Percentiles rank a stretch among this genome's conserved stretches.
phyloP scores from a whole-genome alignment of 2,797 vertebrate species.

The Chrosomus eos region DNA sequence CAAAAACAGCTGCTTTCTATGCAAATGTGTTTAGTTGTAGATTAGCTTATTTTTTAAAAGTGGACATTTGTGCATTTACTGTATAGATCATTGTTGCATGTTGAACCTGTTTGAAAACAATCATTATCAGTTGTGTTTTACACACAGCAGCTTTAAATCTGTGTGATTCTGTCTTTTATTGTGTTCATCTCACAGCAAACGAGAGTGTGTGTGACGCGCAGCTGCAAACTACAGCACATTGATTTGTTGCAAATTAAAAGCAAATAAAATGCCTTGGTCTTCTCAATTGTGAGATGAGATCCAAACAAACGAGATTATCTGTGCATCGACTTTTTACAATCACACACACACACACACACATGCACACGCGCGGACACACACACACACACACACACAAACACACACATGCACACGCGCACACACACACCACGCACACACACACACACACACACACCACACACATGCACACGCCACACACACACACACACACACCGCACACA shows the following conservation, averaged over 20 bases:
- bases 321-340: not conserved
- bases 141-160: not conserved
- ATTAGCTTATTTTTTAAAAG: not conserved
- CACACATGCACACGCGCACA: not conserved
- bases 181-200: not conserved
- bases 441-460: too few relatives aligned
- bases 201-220: not conserved
- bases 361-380: not conserved
- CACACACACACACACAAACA: too few relatives aligned
- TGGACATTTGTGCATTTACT: not conserved
- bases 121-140: not conserved
- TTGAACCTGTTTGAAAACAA: not conserved
- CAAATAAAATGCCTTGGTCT: conserved; percentile 6
- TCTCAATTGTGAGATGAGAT: not conserved
- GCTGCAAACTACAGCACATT: not conserved
- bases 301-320: not conserved
- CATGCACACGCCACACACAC: too few relatives aligned
- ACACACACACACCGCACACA: rapidly evolving
- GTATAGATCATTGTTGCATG: not conserved
- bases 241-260: conserved; percentile 23
- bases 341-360: too few relatives aligned
- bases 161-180: not conserved
- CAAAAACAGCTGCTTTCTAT: not conserved
- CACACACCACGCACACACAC: too few relatives aligned
- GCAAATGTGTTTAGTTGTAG: not conserved